These are phyloP conservation scores for Microctonus hyperodae DNA, from an alignment of 2,888 invertebrate genomes.

Conservation along the genomic window DNA sequence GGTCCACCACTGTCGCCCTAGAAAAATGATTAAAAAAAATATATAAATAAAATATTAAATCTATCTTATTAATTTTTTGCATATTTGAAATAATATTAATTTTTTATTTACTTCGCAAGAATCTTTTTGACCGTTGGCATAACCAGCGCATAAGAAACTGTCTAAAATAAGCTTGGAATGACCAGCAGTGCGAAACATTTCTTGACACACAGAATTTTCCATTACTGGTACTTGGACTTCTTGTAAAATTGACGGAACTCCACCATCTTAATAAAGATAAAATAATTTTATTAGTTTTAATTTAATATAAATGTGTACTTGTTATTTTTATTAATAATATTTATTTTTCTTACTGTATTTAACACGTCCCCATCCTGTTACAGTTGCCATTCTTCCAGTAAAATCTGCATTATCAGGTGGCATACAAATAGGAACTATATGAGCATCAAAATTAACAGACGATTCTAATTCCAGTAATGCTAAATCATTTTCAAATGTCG, in stretches of 20 bases:
- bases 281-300: neutral
- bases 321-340: neutral
- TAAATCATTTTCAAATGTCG: constrained; percentile 91
- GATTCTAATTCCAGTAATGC: constrained; percentile 86
- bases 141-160: constrained; percentile 92
- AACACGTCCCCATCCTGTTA: constrained; percentile 91
- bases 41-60: constrained; percentile 8
- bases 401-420: constrained; percentile 79
- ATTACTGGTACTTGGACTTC: constrained; percentile 93
- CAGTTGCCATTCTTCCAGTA: constrained; percentile 86
- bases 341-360: constrained; percentile 74
- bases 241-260: constrained; percentile 87
- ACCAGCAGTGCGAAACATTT: constrained; percentile 92
- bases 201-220: constrained; percentile 89
- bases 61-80: neutral
- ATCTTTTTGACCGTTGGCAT: constrained; percentile 90
- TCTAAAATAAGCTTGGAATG: constrained; percentile 86
- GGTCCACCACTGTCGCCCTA: constrained; percentile 95
- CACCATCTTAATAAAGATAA: constrained; percentile 69
- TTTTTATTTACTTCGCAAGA: constrained; percentile 79
- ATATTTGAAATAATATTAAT: neutral
- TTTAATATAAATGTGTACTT: neutral
- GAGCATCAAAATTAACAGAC: constrained; percentile 82
- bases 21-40: constrained; percentile 41
- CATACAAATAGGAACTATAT: constrained; percentile 93